A percentile compares a stretch with the other conserved stretches of the same genome.
Conservation (phyloP, 2,113 vertebrate genomes). For the Xerus inauris region DNA sequence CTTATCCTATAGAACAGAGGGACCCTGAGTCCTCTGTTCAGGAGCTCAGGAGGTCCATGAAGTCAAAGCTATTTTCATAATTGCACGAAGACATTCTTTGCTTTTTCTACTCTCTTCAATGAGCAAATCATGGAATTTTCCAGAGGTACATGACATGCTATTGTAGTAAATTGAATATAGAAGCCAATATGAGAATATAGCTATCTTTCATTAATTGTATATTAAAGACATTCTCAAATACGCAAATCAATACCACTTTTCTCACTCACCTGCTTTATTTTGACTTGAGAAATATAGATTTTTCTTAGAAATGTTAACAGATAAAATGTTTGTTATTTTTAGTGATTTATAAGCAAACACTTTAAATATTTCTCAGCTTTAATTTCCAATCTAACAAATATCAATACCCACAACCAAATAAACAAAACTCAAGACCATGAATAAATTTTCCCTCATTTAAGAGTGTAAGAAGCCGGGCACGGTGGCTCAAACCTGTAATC, state of each 20-base stretch:
- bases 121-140: neutral
- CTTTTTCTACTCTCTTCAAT: neutral
- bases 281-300: neutral
- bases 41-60: neutral
- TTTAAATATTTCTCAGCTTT: neutral
- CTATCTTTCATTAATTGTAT: neutral
- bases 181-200: neutral
- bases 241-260: neutral
- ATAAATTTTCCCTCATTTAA: neutral
- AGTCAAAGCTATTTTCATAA: neutral
- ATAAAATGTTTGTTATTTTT: neutral
- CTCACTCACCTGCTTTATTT: neutral
- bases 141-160: neutral
- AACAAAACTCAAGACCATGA: neutral
- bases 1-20: neutral
- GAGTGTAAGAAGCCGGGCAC: neutral
- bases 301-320: neutral
- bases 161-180: neutral
- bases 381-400: neutral
- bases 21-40: neutral
- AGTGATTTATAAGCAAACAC: neutral
- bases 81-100: neutral
- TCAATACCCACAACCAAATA: neutral
- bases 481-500: too few relatives aligned
- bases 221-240: constrained; percentile 15